Evolutionary conservation across 2,113 vertebrate genomes (phyloP), one percentile per base, ranked within the genome.

Genomic region (Leuciscus idus): DNA sequence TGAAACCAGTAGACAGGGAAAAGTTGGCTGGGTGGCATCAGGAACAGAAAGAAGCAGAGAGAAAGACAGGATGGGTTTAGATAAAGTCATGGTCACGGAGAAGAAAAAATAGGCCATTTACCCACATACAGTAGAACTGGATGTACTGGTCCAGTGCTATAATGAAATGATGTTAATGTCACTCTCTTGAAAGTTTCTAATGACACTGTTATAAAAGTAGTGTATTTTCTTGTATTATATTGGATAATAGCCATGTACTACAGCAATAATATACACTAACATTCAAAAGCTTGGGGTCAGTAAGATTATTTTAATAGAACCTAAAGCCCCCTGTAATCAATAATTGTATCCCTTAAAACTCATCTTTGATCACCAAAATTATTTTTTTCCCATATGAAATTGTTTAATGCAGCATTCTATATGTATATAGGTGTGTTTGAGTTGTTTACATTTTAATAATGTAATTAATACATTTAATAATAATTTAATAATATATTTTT

Each of bases 1-100:
- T 64, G n/a, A 81, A 46, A 81, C 59, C 55, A 80, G 33, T 2
- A 64, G 36, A 46, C 79, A 48, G 77, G 5, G 33, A 59, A 61
- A n/a, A 80, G 57, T 21, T 64, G 79, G n/a, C 59, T 81, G n/a
- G 23, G 62, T 82, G 62, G 46, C 36, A 23, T 36, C 43, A 77
- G 57, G n/a, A 83, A 84, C 23, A 68, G 73, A 70, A 52, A 74
- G 15, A 81, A 43, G 48, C 33, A 28, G 46, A 68, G 6, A 64
- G 10, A 75, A 26, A 43, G 36, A 59, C 23, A 28, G 36, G 36
- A 10, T 19, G 3, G 78, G 9, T 81, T 81, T 48, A 28, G 13
- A 81, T 81, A 6, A 26, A 46, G 78, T 26, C 78, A 36, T 77
- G 6, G 77, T 13, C 77, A 57, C 4, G 0, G 55, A 72, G 36